A percentile compares a stretch with the other conserved stretches of the same genome.
phyloP scores from a whole-genome alignment of 2,888 invertebrate genomes.

The Drosophila dives region DNA sequence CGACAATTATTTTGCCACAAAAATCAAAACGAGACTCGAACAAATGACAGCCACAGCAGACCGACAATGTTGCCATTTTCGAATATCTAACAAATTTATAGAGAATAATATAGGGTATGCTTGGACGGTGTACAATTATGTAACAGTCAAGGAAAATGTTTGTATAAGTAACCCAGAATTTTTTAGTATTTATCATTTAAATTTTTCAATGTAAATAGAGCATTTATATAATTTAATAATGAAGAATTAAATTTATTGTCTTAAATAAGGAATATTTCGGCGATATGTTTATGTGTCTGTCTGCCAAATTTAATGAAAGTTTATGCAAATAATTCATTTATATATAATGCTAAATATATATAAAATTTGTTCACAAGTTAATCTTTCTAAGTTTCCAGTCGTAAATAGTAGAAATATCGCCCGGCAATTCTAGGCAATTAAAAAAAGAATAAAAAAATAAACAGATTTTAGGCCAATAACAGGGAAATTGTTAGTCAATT shows the following conservation, averaged over 20 bases:
- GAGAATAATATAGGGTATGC: not conserved
- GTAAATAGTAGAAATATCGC: not conserved
- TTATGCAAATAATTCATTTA: rapidly evolving
- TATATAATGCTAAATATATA: not conserved
- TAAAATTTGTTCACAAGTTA: not conserved
- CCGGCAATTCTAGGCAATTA: not conserved
- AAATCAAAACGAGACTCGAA: constrained; percentile 65
- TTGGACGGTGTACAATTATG: not conserved
- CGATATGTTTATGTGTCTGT: rapidly evolving
- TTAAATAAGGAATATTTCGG: not conserved
- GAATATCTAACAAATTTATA: constrained; percentile 27
- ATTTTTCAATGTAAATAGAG: not conserved
- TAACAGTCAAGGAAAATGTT: not conserved
- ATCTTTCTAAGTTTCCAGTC: not conserved
- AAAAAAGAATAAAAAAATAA: not conserved
- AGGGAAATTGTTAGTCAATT: constrained; percentile 5
- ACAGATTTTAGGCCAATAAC: not conserved
- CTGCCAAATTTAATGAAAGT: not conserved
- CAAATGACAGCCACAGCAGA: constrained; percentile 46
- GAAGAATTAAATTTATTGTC: not conserved
- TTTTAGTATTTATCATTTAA: not conserved
- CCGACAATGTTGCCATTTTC: constrained; percentile 31
- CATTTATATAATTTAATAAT: not conserved
- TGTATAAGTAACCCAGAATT: not conserved
- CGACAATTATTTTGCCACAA: constrained; percentile 72